Evolutionary conservation across 1,140 invertebrate species (phyloP).

Genomic region (Pseudomyrmex pallidus): DNA sequence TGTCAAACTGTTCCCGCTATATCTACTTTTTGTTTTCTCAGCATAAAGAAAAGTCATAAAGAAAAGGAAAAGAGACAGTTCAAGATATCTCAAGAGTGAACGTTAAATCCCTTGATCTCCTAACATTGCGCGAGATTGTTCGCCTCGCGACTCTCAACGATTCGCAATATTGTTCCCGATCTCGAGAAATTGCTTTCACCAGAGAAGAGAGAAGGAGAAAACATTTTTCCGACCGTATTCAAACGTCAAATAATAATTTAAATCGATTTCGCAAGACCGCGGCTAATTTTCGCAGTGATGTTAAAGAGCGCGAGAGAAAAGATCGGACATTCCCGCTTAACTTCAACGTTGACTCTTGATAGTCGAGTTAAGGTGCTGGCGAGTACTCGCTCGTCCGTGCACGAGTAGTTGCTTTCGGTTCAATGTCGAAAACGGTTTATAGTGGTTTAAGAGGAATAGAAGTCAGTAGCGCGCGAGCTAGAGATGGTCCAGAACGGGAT

Average conservation of each 20-base stretch:
- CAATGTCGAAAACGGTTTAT: slow-evolving; percentile 63
- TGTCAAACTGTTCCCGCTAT: too few species aligned
- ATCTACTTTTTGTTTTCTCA: too few species aligned
- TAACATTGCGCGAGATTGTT: not conserved
- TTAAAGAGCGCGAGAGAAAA: not conserved
- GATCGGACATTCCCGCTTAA: not conserved
- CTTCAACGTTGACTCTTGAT: slow-evolving; percentile 49
- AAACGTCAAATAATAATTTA: slow-evolving; percentile 36
- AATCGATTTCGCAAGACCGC: slow-evolving; percentile 43
- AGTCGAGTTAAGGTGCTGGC: slow-evolving; percentile 53
- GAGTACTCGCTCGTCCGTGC: slow-evolving; percentile 49
- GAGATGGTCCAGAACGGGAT: not conserved
- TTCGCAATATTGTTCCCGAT: not conserved
- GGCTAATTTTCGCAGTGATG: slow-evolving; percentile 33
- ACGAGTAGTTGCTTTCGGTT: slow-evolving; percentile 66
- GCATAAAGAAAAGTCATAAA: too few species aligned
- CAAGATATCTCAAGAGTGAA: too few species aligned
- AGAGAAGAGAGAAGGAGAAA: not conserved
- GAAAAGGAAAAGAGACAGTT: too few species aligned
- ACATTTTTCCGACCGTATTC: not conserved
- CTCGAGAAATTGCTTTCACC: not conserved
- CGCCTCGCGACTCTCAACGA: not conserved
- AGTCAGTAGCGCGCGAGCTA: not conserved
- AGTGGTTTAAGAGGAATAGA: slow-evolving; percentile 51
- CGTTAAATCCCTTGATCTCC: too few species aligned